phyloP scores from a whole-genome alignment of 1,140 invertebrate genomes.

The Platyscapa corneri region DNA sequence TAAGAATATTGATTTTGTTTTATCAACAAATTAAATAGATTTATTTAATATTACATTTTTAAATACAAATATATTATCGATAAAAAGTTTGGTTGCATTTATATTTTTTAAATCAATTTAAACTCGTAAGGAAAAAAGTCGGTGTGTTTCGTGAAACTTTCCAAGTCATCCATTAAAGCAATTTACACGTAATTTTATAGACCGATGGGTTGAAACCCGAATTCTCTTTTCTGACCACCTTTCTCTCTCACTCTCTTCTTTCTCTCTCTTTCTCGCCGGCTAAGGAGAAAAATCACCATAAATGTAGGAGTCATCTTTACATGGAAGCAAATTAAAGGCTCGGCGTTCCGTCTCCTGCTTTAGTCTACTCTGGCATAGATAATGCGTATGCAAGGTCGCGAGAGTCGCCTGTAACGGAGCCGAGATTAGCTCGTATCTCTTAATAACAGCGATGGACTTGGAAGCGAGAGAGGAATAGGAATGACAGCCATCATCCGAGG shows the following conservation, averaged over 20 bases:
- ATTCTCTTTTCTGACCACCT: background rate
- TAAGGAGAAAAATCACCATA: background rate
- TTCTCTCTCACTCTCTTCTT: background rate
- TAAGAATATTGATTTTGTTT: too few species aligned
- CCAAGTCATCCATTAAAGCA: too few species aligned
- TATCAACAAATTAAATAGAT: too few species aligned
- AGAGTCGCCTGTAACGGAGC: background rate
- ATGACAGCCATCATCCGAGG: too few species aligned
- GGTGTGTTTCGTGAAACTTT: too few species aligned
- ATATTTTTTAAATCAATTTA: background rate
- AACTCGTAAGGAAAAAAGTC: background rate
- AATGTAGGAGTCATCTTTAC: too few species aligned
- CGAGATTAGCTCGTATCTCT: constrained; percentile 35
- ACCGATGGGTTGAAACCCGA: too few species aligned
- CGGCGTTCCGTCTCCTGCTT: background rate
- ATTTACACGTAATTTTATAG: too few species aligned
- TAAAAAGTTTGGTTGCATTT: too few species aligned
- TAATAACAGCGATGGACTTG: background rate
- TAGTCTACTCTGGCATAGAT: background rate
- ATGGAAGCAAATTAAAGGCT: background rate
- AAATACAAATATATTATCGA: too few species aligned
- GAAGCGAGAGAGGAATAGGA: background rate
- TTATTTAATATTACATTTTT: too few species aligned
- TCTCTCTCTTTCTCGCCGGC: too few species aligned
- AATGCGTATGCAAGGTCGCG: background rate